Evolutionary conservation across 2,888 invertebrate genomes (phyloP).

Genomic region (Apamea crenata): DNA sequence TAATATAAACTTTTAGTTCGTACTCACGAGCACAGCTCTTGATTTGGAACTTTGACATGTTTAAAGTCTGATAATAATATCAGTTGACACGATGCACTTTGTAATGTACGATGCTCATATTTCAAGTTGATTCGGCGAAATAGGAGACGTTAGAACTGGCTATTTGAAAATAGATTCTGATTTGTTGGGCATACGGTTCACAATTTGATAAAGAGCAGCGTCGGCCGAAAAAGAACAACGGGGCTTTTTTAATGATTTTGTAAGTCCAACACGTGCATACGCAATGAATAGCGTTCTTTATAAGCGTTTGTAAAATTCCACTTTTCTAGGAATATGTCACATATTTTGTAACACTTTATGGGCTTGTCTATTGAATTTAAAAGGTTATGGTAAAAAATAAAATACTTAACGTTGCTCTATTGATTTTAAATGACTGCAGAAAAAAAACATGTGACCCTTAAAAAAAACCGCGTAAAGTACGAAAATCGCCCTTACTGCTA

Average conservation of each 20-base stretch:
- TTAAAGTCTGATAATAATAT: constrained; percentile 30
- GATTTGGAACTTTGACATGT: constrained; percentile 26
- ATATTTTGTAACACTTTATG: constrained; percentile 39
- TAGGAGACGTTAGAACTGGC: not conserved
- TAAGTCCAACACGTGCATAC: constrained; percentile 21
- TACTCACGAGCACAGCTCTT: constrained; percentile 2
- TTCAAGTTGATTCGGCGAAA: constrained; percentile 17
- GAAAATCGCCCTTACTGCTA: not conserved
- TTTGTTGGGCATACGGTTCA: rapidly evolving
- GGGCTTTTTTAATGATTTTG: not conserved
- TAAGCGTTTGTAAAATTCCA: not conserved
- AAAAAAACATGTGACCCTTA: not conserved
- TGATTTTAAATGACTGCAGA: not conserved
- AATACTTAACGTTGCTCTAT: not conserved
- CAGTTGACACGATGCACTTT: constrained; percentile 21
- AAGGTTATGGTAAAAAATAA: constrained; percentile 1
- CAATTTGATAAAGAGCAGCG: not conserved
- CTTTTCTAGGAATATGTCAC: constrained; percentile 36
- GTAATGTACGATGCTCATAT: not conserved
- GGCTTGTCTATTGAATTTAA: not conserved
- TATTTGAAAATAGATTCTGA: constrained; percentile 10
- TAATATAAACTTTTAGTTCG: constrained; percentile 27
- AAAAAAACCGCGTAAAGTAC: not conserved
- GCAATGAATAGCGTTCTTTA: not conserved
- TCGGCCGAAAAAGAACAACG: not conserved